Conservation (phyloP, 2,888 invertebrate species). For the Chrysopilus asiliformis region DNA sequence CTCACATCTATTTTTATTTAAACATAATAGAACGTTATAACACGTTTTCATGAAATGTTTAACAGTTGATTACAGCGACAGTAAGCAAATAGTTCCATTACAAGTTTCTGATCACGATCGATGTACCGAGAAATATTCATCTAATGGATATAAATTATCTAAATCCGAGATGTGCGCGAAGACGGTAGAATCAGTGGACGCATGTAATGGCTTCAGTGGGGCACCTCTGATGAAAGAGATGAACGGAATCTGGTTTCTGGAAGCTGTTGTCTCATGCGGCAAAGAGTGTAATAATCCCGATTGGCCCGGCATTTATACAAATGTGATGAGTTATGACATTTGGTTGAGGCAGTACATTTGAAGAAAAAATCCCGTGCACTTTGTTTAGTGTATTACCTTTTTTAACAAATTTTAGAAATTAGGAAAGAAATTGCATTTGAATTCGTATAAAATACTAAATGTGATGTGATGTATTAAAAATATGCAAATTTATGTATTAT, state of each 20-base stretch:
- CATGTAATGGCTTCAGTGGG: constrained; percentile 64
- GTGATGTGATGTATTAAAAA: too few relatives aligned
- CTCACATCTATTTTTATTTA: too few relatives aligned
- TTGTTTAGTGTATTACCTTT: too few relatives aligned
- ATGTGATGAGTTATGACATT: constrained; percentile 43
- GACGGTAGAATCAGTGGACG: constrained; percentile 49
- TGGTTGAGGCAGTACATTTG: too few relatives aligned
- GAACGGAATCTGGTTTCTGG: constrained; percentile 41
- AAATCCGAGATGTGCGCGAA: constrained; percentile 53
- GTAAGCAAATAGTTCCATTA: constrained; percentile 42
- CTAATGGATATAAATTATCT: constrained; percentile 23
- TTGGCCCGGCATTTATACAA: constrained; percentile 57
- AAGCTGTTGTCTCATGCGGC: constrained; percentile 57
- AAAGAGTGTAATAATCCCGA: constrained; percentile 46
- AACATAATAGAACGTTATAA: too few relatives aligned
- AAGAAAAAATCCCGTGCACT: too few relatives aligned
- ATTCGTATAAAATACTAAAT: too few relatives aligned
- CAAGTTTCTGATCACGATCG: constrained; percentile 37
- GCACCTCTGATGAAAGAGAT: constrained; percentile 53
- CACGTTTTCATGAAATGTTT: too few relatives aligned
- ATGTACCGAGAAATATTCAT: constrained; percentile 34
- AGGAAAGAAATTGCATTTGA: too few relatives aligned
- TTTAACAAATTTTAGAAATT: too few relatives aligned
- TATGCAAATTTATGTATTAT: too few relatives aligned
- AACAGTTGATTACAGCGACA: constrained; percentile 38